Base-by-base conservation (phyloP, 2,888 invertebrate species). In the Microplitis deprimator region DNA sequence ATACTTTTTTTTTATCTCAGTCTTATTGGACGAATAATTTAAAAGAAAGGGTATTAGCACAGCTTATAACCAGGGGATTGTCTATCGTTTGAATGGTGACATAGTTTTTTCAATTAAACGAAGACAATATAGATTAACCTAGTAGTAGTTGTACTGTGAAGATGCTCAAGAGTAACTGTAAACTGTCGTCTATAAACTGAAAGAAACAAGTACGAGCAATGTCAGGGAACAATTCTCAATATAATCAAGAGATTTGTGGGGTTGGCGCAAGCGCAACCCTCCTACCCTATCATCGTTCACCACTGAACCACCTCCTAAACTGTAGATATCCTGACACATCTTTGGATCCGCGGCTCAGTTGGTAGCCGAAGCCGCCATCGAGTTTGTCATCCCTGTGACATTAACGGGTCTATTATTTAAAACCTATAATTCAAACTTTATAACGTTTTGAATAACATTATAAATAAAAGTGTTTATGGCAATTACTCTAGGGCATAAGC, bases 261-360 rank as follows among this genome's bases (percentile, higher is more conserved):
- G 64, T 64, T 75, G 68, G 61, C 74, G 74, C 74, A 75, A 60
- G 74, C 74, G 74, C 74, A 41, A 68, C 41, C 64, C 59, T 70
- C 69, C 77, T 40, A 17, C 69, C 64, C 73, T 73, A 50, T 64
- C 69, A 50, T 69, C 70, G 64, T 65, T 74, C 68, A 29, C 67
- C 77, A 40, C 41, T 39, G 62, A 74, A 60, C 17, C 65, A 39
- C 64, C 73, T 74, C 61, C 68, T 75, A 68, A 38, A 68, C 41
- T 74, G 74, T 71, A 50, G 61, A 74, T 70, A 77, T 77, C 74
- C 74, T 74, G 61, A 71, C 74, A 77, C 74, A 71, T 77, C 70
- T 71, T 60, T 10, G 77, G 20, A 77, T 74, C 67, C 59, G 65
- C 74, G 74, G 77, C 70, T 77, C 77, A 77, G 77, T 77, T 74